These are phyloP conservation scores for Anas acuta DNA, from an alignment of 2,797 vertebrate species.

Conservation along the genomic window DNA sequence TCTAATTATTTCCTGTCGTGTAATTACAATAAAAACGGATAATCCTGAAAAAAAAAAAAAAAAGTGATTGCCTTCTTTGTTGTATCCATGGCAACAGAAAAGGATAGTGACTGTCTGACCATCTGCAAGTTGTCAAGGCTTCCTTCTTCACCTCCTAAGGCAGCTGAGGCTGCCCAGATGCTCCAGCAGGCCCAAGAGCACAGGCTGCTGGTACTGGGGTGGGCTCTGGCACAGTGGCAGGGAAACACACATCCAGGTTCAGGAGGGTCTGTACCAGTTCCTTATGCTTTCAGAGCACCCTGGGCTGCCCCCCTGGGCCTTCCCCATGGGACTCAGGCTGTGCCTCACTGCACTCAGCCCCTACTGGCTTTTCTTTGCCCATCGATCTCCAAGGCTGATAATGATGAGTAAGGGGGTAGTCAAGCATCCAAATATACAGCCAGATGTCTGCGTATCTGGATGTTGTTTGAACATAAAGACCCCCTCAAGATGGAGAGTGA, in stretches of 20 bases:
- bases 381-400: background rate
- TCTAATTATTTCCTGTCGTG: slow-evolving; percentile 1
- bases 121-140: rapidly evolving
- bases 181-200: background rate
- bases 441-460: too few relatives aligned
- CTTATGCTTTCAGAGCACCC: background rate
- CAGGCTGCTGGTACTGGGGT: background rate
- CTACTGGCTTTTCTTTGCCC: background rate
- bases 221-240: background rate
- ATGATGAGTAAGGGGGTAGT: too few relatives aligned
- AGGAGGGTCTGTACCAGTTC: background rate
- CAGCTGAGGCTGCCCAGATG: background rate
- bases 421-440: too few relatives aligned
- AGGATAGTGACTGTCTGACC: rapidly evolving
- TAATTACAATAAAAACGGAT: slow-evolving; percentile 48
- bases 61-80: background rate
- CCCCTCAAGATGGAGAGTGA: too few relatives aligned
- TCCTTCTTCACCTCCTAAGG: background rate
- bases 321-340: background rate
- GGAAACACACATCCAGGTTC: rapidly evolving
- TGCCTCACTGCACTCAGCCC: background rate
- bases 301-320: background rate
- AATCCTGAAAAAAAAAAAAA: slow-evolving; percentile 3
- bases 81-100: slow-evolving; percentile 55
- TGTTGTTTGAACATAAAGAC: too few relatives aligned